Evolutionary conservation across 2,888 invertebrate species (phyloP).

Genomic region (Trachelus stipa): DNA sequence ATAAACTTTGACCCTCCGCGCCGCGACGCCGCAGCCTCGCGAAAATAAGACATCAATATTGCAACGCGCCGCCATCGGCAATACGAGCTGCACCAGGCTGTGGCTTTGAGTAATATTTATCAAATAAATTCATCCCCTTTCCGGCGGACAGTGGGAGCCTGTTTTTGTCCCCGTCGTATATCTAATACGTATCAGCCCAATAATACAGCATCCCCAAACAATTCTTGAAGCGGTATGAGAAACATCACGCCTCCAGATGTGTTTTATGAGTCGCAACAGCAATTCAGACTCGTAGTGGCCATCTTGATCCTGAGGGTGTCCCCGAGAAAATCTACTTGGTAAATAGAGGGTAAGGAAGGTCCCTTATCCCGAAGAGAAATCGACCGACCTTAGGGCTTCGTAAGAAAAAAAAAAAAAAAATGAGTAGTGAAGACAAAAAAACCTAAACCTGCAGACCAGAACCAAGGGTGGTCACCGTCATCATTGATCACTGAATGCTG

Average conservation of each 20-base stretch:
- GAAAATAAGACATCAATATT: constrained; percentile 38
- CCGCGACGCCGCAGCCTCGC: constrained; percentile 14
- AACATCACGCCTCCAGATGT: background rate
- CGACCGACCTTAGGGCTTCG: background rate
- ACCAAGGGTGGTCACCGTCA: no score
- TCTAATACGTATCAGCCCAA: background rate
- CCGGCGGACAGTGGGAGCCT: no score
- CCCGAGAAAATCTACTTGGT: background rate
- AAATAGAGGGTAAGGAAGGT: background rate
- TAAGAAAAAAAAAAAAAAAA: background rate
- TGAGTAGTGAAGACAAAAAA: background rate
- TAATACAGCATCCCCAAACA: background rate
- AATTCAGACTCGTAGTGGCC: background rate
- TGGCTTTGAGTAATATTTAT: constrained; percentile 2
- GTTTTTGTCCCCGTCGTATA: background rate
- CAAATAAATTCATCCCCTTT: constrained; percentile 11
- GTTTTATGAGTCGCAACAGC: background rate
- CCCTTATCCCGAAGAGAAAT: background rate
- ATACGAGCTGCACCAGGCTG: background rate
- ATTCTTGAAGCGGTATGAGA: background rate
- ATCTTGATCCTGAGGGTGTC: background rate
- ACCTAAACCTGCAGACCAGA: background rate
- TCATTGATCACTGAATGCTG: background rate
- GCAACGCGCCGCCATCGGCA: constrained; percentile 1
- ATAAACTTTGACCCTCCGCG: constrained; percentile 27